Conservation (phyloP, 2,888 invertebrate genomes). For the Philereme transversata region DNA sequence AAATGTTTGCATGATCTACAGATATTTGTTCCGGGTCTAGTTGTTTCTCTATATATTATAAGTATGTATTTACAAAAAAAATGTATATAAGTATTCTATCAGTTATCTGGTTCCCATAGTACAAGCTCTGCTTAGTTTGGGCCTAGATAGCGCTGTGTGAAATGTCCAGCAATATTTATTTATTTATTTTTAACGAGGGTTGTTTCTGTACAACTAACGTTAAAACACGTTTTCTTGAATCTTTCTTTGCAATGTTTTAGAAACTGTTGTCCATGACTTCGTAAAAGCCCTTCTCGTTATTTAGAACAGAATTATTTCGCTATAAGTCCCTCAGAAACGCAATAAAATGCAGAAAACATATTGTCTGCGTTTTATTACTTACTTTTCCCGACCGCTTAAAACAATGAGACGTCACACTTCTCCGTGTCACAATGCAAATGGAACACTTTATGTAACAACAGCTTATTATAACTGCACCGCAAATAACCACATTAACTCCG, state of each 20-base stretch:
- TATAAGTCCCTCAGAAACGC: neutral
- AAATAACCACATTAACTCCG: slow-evolving; percentile 14
- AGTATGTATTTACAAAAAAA: no score
- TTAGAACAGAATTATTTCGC: neutral
- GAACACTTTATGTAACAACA: slow-evolving; percentile 31
- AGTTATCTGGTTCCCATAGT: no score
- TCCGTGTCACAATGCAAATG: slow-evolving; percentile 38
- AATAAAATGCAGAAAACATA: slow-evolving; percentile 22
- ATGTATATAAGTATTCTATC: no score
- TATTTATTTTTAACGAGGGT: no score
- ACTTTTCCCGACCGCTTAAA: slow-evolving; percentile 33
- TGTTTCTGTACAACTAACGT: no score
- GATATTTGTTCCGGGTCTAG: no score
- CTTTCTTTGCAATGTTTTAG: neutral
- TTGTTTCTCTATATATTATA: no score
- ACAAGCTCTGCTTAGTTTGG: no score
- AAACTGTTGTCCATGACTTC: neutral
- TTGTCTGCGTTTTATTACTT: slow-evolving; percentile 35
- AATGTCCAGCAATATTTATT: no score
- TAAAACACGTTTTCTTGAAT: no score
- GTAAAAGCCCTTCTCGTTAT: neutral
- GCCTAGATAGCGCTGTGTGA: no score
- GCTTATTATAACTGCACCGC: slow-evolving; percentile 27
- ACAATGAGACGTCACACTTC: slow-evolving; percentile 37
- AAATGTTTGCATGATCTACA: no score